These are phyloP conservation scores for Hirtodrosophila histrioides DNA, from an alignment of 2,888 invertebrate genomes.

Conservation along the genomic window DNA sequence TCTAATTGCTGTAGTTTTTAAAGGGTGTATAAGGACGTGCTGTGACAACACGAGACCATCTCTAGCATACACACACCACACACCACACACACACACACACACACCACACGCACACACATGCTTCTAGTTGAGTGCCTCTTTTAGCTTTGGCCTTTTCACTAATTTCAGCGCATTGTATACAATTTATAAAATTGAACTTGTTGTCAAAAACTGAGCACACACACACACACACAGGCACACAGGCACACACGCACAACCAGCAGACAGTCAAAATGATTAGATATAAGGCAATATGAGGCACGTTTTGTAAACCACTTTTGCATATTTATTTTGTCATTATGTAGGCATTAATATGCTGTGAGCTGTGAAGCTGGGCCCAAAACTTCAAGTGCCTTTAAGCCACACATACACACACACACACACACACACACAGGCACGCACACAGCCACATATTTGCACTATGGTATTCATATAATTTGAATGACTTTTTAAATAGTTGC, in stretches of 20 bases:
- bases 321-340: constrained; percentile 85
- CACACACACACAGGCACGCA: constrained; percentile 19
- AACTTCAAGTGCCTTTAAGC: constrained; percentile 62
- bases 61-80: constrained; percentile 11
- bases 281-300: constrained; percentile 77
- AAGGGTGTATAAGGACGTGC: too few relatives aligned
- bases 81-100: neutral
- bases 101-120: constrained; percentile 20
- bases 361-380: constrained; percentile 17
- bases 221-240: constrained; percentile 22
- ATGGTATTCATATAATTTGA: constrained; percentile 79
- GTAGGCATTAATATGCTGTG: constrained; percentile 79
- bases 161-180: constrained; percentile 71
- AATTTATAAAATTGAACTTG: constrained; percentile 74
- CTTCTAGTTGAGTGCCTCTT: constrained; percentile 47
- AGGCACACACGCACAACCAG: constrained; percentile 2
- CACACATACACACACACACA: constrained; percentile 21
- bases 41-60: constrained; percentile 5
- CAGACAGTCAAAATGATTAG: constrained; percentile 52
- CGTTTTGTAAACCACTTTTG: constrained; percentile 82
- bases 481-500: constrained; percentile 84
- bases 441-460: constrained; percentile 15
- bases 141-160: constrained; percentile 59
- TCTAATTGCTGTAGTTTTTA: too few relatives aligned
- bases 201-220: constrained; percentile 47